Conservation (phyloP, 1,140 invertebrate genomes). For the Epicauta chinensis region DNA sequence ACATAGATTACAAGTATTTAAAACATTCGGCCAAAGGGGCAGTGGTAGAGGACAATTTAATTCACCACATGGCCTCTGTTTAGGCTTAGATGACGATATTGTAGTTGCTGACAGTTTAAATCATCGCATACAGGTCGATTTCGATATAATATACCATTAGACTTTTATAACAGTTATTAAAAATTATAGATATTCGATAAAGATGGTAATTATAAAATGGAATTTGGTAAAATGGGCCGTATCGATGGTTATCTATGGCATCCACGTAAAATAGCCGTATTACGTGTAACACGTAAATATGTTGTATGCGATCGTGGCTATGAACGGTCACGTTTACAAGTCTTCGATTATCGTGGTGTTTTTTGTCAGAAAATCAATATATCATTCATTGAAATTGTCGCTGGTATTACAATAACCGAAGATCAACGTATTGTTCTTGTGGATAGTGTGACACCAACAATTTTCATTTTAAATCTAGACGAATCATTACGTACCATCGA, state of each 20-base stretch:
- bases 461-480: conserved; percentile 2
- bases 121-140: conserved; percentile 2
- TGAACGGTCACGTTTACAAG: conserved; percentile 6
- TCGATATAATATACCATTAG: neutral
- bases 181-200: conserved; percentile 8
- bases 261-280: conserved; percentile 6
- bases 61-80: conserved; percentile 10
- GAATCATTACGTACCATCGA: conserved; percentile 5
- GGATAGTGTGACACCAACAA: conserved; percentile 6
- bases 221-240: conserved; percentile 5
- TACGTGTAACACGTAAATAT: neutral
- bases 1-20: conserved; percentile 1
- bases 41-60: conserved; percentile 5
- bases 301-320: conserved; percentile 10
- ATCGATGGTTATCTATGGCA: conserved; percentile 7
- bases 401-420: conserved; percentile 1
- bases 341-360: neutral
- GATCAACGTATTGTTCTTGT: conserved; percentile 5
- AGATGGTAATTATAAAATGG: neutral
- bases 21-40: conserved; percentile 10
- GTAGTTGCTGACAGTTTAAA: conserved; percentile 10
- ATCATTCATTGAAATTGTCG: conserved; percentile 6
- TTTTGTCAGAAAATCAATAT: conserved; percentile 6
- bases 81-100: conserved; percentile 9
- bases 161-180: neutral